Base-by-base conservation (phyloP, 2,888 invertebrate species). In the Pristionchus exspectatus region DNA sequence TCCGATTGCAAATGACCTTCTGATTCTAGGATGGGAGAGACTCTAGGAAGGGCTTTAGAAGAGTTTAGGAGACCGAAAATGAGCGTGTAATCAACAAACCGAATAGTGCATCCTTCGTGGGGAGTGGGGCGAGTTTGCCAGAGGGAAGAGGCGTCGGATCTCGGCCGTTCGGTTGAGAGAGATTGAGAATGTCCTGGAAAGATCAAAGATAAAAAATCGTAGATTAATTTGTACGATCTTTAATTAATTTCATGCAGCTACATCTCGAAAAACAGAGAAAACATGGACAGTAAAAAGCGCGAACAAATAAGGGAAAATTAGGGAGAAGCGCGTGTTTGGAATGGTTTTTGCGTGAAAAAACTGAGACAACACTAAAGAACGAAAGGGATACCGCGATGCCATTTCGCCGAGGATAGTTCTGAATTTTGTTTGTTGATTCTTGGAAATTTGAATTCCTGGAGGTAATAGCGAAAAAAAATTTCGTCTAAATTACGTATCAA, bases 21-120 rank as follows among this genome's bases (percentile, higher is more conserved):
- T 50, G 9, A 50, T 50, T 50, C 44, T 50, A 50, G 44, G 5
- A 50, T 0, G 44, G 44, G 44, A 50, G 44, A 50, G 44, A 44
- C 4, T 50, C 44, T 50, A 50, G 44, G 3, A 12, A 50, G 44
- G 12, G 44, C 12, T 9, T 50, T 50, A 0, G 44, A 50, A 50
- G 44, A 50, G 7, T 50, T 9, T 50, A 50, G 44, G 44, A 59
- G 18, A 59, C 59, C 59, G 59, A 59, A 59, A 4, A 7, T 7
- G 59, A 14, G 33, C 5, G 5, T 9, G n/a, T n/a, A n/a, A n/a
- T n/a, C 10, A 12, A 84, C 90, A 93, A 93, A 96, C 96, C 96
- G 94, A 96, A 96, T 30, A 96, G 94, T 44, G 95, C 95, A 87
- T 96, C 95, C 88, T 95, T 95, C 18, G 94, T 94, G 3, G 96